Percentiles rank a stretch among this genome's conserved stretches.
Conservation (phyloP, 2,113 vertebrate species). For the Rhinolophus sinicus region DNA sequence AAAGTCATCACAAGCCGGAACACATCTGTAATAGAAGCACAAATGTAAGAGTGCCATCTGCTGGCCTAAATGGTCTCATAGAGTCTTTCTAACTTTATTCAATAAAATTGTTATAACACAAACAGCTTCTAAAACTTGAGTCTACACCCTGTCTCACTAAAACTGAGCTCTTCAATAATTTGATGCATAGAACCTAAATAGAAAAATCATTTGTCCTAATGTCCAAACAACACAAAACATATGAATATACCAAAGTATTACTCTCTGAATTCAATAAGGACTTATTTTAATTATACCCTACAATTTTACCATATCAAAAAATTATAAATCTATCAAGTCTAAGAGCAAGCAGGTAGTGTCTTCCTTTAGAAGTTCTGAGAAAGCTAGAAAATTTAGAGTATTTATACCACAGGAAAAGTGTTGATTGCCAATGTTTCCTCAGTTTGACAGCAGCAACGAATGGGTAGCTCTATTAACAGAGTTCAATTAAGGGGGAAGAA, state of each 20-base stretch:
- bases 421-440: neutral
- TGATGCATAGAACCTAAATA: neutral
- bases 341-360: neutral
- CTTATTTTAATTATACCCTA: neutral
- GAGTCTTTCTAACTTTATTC: neutral
- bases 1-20: neutral
- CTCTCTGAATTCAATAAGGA: neutral
- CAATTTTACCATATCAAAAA: neutral
- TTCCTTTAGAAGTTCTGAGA: neutral
- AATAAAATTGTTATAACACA: neutral
- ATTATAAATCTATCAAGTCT: neutral
- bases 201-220: neutral
- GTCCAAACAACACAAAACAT: neutral
- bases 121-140: neutral
- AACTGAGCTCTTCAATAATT: neutral
- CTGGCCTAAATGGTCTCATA: neutral
- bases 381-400: neutral
- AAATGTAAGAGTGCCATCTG: slow-evolving; percentile 71
- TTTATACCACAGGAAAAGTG: neutral
- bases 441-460: neutral
- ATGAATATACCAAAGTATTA: neutral
- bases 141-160: neutral
- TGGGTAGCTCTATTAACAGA: neutral
- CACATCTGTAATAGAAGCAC: neutral
- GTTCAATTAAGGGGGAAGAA: neutral